Evolutionary conservation across 2,888 invertebrate species (phyloP).

Genomic region (Chrysopilus asiliformis): DNA sequence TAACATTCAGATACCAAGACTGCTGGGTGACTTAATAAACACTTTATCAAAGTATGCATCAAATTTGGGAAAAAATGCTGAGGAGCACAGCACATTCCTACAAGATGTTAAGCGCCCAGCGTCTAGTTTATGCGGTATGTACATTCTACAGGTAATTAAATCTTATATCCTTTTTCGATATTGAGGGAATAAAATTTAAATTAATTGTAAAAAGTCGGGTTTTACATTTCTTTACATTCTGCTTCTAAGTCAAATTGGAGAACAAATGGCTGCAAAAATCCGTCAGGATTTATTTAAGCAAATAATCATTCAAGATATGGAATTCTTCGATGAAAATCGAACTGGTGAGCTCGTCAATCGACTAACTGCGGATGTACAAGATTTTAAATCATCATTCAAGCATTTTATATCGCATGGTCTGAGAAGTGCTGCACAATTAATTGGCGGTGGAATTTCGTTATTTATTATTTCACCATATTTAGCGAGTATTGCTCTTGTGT

Average conservation of each 20-base stretch:
- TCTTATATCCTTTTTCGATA: conserved; percentile 3
- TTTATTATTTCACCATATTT: conserved; percentile 82
- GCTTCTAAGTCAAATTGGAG: conserved; percentile 74
- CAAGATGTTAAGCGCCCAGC: conserved; percentile 30
- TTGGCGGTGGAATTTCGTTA: conserved; percentile 40
- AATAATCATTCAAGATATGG: conserved; percentile 73
- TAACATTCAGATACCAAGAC: conserved; percentile 78
- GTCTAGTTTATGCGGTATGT: conserved; percentile 29
- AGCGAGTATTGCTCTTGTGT: conserved; percentile 69
- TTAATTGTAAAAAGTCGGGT: conserved; percentile 45
- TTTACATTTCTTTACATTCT: conserved; percentile 87
- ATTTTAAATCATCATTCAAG: conserved; percentile 95
- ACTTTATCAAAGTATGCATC: conserved; percentile 48
- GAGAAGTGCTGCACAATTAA: conserved; percentile 71
- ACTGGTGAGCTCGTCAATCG: conserved; percentile 88
- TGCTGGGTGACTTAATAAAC: conserved; percentile 74
- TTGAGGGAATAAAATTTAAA: neutral
- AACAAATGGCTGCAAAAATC: conserved; percentile 69
- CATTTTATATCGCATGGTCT: conserved; percentile 85
- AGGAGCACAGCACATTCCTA: conserved; percentile 31
- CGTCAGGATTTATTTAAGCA: conserved; percentile 70
- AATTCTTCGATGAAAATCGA: conserved; percentile 80
- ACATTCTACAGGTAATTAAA: conserved; percentile 25
- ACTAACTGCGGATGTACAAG: conserved; percentile 86
- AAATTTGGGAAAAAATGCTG: conserved; percentile 27